phyloP scores from a whole-genome alignment of 2,797 vertebrate genomes.

The Pipistrellus nathusii region DNA sequence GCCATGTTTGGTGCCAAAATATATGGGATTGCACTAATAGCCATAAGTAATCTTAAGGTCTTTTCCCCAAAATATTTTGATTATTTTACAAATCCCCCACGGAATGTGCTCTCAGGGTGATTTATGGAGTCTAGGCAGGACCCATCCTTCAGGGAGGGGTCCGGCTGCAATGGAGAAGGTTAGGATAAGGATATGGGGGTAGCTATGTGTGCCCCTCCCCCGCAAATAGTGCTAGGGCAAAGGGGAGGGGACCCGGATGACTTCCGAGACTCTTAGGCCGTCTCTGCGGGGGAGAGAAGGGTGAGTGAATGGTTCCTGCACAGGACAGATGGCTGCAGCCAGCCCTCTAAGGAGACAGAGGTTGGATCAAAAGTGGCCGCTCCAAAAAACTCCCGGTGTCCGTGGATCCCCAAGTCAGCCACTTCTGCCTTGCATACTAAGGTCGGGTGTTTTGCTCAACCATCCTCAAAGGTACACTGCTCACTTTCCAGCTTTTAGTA shows the following conservation, averaged over 20 bases:
- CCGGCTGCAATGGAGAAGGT: neutral
- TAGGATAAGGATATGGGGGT: neutral
- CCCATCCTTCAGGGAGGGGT: neutral
- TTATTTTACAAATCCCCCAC: constrained; percentile 84
- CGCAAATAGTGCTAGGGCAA: neutral
- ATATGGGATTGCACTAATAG: constrained; percentile 84
- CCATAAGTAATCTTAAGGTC: constrained; percentile 84
- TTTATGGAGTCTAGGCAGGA: constrained; percentile 70
- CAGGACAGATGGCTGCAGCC: neutral
- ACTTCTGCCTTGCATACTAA: neutral
- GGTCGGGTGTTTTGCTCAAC: neutral
- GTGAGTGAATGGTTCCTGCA: neutral
- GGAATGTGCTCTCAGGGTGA: constrained; percentile 82
- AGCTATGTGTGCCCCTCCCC: neutral
- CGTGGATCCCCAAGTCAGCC: neutral
- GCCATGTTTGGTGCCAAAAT: constrained; percentile 83
- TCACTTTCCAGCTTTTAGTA: neutral
- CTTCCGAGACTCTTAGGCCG: neutral
- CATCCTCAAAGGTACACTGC: neutral
- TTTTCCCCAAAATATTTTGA: constrained; percentile 85
- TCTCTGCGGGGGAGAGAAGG: neutral
- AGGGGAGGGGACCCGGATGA: neutral
- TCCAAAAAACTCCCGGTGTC: accelerated
- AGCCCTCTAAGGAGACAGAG: neutral
- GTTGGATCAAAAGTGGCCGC: neutral